A percentile compares a stretch with the other conserved stretches of the same genome.
Conservation (phyloP, 2,888 invertebrate genomes). For the Drosophila nr. fundita region DNA sequence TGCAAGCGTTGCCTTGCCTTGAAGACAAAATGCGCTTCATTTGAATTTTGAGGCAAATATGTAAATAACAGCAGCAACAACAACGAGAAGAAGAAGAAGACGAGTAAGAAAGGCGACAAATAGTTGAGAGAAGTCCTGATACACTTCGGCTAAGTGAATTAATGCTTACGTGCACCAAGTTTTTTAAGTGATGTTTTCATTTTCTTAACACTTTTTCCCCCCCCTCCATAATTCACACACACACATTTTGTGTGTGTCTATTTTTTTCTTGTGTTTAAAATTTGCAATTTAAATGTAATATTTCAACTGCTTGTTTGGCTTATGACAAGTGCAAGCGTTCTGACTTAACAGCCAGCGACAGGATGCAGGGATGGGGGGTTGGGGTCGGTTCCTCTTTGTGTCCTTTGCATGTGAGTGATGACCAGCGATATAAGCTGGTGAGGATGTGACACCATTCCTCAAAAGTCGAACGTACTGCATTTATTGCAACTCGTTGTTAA, state of each 20-base stretch:
- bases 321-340: conserved; percentile 63
- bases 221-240: conserved; percentile 32
- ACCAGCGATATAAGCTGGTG: background rate
- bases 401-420: conserved; percentile 39
- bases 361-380: conserved; percentile 4
- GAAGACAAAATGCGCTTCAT: conserved; percentile 50
- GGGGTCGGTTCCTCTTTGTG: background rate
- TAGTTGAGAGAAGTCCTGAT: conserved; percentile 18
- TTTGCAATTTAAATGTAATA: conserved; percentile 79
- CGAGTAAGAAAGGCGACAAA: conserved; percentile 8
- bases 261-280: conserved; percentile 35
- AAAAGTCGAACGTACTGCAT: too few relatives aligned
- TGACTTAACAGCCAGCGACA: conserved; percentile 60
- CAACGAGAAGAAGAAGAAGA: background rate
- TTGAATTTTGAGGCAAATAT: conserved; percentile 51
- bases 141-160: conserved; percentile 62
- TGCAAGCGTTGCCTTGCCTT: conserved; percentile 36
- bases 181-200: conserved; percentile 46
- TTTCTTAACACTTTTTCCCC: conserved; percentile 3
- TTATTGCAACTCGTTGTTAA: background rate
- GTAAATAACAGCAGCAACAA: background rate
- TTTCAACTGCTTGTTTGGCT: conserved; percentile 73
- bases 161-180: conserved; percentile 52
- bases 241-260: conserved; percentile 40
- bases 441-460: background rate